A percentile compares a stretch with the other conserved stretches of the same genome.
These are phyloP conservation scores for Scaptodrosophila latifasciaeformis DNA, from an alignment of 2,888 invertebrate species.

Conservation along the genomic window DNA sequence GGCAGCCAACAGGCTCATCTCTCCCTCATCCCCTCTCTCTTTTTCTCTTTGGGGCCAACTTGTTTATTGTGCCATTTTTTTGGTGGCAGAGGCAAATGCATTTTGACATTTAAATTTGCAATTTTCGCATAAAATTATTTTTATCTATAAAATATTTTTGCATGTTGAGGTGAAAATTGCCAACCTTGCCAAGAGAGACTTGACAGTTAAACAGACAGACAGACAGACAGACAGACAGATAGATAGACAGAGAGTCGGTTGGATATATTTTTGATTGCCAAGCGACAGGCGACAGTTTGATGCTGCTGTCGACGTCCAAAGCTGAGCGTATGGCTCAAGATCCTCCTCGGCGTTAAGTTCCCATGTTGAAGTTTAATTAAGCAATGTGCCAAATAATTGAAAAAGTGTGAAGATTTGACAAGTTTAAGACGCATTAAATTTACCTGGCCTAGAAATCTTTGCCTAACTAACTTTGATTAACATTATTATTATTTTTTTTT, in stretches of 20 bases:
- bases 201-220: not conserved
- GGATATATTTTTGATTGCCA: constrained; percentile 14
- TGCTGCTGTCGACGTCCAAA: constrained; percentile 30
- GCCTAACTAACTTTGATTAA: constrained; percentile 20
- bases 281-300: constrained; percentile 19
- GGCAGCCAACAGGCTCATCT: too few species aligned
- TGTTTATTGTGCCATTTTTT: constrained; percentile 45
- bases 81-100: constrained; percentile 60
- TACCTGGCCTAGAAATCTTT: constrained; percentile 48
- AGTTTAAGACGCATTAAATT: constrained; percentile 70
- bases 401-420: constrained; percentile 74
- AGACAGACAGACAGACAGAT: not conserved
- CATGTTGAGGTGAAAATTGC: constrained; percentile 42
- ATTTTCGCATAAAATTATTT: constrained; percentile 69
- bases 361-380: constrained; percentile 71
- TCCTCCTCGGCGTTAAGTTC: constrained; percentile 35
- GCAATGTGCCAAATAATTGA: constrained; percentile 71
- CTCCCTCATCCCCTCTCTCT: not conserved
- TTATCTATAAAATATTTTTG: constrained; percentile 35
- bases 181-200: constrained; percentile 49
- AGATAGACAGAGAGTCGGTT: not conserved
- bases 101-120: constrained; percentile 69
- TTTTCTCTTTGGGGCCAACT: not conserved
- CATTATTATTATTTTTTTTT: constrained; percentile 31
- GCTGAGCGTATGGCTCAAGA: too few species aligned